Base-by-base conservation (phyloP, 2,113 vertebrate species). In the Bos taurus region DNA sequence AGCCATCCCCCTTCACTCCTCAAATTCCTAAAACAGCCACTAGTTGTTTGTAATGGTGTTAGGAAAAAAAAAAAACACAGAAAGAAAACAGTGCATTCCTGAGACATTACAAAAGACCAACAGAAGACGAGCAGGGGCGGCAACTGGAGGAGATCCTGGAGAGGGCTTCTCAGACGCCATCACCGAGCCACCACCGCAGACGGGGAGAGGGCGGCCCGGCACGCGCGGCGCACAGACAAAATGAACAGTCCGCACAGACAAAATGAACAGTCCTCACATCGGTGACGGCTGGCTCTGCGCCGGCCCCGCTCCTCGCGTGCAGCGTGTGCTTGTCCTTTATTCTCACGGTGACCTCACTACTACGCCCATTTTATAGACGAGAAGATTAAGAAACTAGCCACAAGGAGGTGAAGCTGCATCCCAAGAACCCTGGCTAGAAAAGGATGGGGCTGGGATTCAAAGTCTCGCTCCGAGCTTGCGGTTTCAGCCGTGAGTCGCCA, bases 61-160 rank as follows among this genome's bases (percentile, higher is more conserved):
- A 36, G 10, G 3, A 52, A 26, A 26, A 23, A 21, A 30, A 13
- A 25, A 23, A 28, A 59, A 7, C 6, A 5, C 25, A 19, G n/a
- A 25, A 97, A 95, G 82, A 91, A 82, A 97, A 88, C 86, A 98
- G 82, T n/a, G 43, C 96, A 94, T 98, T 98, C 94, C 94, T 97
- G 81, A 96, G 87, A 91, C 50, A 94, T 97, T 97, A 97, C 59
- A 36, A 67, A 97, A 91, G 64, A 84, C 16, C 59, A 33, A 25
- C 43, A 67, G 48, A 91, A 40, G n/a, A 74, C 60, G 81, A 82
- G 48, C 77, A 64, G 84, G 80, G 40, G 15, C 48, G 86, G 25
- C 11, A 23, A 4, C 7, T 33, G 77, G 6, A 28, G n/a, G 88
- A 52, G 67, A 57, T 52, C 67, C 74, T 15, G 7, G 50, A 33